Base-by-base conservation (phyloP, 2,888 invertebrate genomes). In the Malthinus flaveolus region DNA sequence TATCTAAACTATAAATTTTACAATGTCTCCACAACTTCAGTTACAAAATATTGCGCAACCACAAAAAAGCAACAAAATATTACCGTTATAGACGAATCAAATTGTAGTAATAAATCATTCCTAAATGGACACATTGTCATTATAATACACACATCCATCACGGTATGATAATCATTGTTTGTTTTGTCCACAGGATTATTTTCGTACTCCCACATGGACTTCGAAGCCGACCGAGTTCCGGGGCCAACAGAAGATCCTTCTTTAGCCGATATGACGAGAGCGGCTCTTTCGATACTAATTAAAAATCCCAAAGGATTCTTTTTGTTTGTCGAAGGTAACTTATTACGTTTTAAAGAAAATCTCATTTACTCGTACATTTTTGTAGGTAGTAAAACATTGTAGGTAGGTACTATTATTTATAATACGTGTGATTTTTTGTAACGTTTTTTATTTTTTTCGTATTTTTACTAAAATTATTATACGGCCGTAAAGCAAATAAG, bases 171-270 rank as follows among this genome's bases (percentile, higher is more conserved):
- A 42, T 42, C 39, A 12, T 15, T 11, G 39, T 42, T 13, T 42
- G 39, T 42, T 42, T 23, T 65, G 56, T 63, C 63, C 62, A 39
- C 75, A 90, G 90, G 90, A 68, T 77, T 90, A 63, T 90, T 90
- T 73, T 85, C 89, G 65, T 89, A 89, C 73, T 89, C 89, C 12
- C 90, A 90, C 75, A 87, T 90, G 88, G 88, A 89, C 71, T 90
- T 90, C 73, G 89, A 90, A 66, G 87, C 87, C 23, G 89, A 90
- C 73, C 80, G 89, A 31, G 87, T 88, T 68, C 84, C 84, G 34
- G 83, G 83, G 13, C 82, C 84, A n/a, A 77, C 77, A 11, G 88
- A 89, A 47, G 89, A 90, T 72, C 90, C 90, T 0, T 89, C 89
- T 0, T 77, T 90, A 13, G 86, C 88, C 1, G 90, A 90, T 72